Percentiles rank a stretch among this genome's conserved stretches.
These are phyloP conservation scores for Drosophila sp. DNA, from an alignment of 1,140 invertebrate species.

Conservation along the genomic window DNA sequence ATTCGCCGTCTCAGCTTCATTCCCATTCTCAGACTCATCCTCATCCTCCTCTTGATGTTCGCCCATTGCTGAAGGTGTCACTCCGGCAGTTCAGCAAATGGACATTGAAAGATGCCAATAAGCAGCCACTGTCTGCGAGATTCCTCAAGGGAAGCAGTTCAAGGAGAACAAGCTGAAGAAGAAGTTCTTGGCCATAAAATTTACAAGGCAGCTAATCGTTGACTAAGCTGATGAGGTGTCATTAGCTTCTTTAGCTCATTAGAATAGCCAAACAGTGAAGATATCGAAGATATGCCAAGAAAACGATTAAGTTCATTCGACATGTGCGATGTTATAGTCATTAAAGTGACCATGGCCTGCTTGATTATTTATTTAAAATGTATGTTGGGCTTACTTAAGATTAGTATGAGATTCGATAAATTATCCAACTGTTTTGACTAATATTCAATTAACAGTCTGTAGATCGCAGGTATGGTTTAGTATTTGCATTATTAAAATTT, in stretches of 20 bases:
- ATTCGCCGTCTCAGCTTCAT: background rate
- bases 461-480: background rate
- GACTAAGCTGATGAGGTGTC: constrained; percentile 35
- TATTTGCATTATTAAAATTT: no score
- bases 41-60: constrained; percentile 1
- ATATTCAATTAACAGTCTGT: background rate
- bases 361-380: background rate
- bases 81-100: constrained; percentile 72
- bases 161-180: background rate
- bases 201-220: constrained; percentile 45
- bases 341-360: constrained; percentile 2
- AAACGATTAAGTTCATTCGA: constrained; percentile 37
- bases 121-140: constrained; percentile 21
- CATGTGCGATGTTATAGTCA: background rate
- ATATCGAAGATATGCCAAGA: background rate
- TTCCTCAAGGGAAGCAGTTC: background rate
- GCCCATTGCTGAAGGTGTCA: constrained; percentile 63
- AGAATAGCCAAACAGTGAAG: constrained; percentile 28
- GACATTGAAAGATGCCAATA: constrained; percentile 56
- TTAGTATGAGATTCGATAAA: background rate
- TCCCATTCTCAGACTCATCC: background rate
- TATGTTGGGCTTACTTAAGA: background rate
- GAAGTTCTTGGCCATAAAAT: constrained; percentile 26
- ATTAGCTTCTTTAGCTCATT: constrained; percentile 54
- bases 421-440: background rate